Base-by-base conservation (phyloP, 1,140 invertebrate genomes). In the Vanessa atalanta region DNA sequence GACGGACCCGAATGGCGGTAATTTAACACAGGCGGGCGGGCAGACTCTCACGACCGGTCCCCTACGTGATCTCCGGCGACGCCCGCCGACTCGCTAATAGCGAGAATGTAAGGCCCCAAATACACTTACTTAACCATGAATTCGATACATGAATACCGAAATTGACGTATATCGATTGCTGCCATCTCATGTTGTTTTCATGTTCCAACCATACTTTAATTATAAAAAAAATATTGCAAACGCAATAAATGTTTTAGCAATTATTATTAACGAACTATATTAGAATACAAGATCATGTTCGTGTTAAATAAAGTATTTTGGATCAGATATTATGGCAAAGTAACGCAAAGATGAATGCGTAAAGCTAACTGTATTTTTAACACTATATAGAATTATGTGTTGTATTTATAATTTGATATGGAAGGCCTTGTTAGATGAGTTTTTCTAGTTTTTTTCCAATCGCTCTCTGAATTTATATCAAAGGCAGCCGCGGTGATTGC, bases 61-160 rank as follows among this genome's bases (percentile, higher is more conserved):
- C 76, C 75, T 89, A 89, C 87, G 87, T 89, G 87, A 87, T 88
- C 83, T 87, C 81, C 81, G 81, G 81, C 80, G 79, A 87, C 83
- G 84, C 79, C 75, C 53, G 69, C 75, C 76, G 87, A 87, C 84
- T 87, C 65, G 80, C 71, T 86, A 85, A 86, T 88, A 78, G 79
- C 72, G 43, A 37, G 72, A 69, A 37, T 67, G 74, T 77, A 65
- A 72, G 20, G 43, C 23, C 23, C 51, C 48, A 60, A 72, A 65
- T 76, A 72, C 65, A 69, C 66, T 68, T 47, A 69, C 51, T 20
- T 53, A 47, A 53, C 65, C 47, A 43, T 43, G 37, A 43, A 74
- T 65, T 65, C 23, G 16, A 43, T 16, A 61, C 13, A 12, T n/a
- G 51, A 13, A 8, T 20, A 48, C 43, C 61, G 43, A n/a, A n/a